phyloP scores from a whole-genome alignment of 64 coral and sea anemone species.

The Montipora foliosa region DNA sequence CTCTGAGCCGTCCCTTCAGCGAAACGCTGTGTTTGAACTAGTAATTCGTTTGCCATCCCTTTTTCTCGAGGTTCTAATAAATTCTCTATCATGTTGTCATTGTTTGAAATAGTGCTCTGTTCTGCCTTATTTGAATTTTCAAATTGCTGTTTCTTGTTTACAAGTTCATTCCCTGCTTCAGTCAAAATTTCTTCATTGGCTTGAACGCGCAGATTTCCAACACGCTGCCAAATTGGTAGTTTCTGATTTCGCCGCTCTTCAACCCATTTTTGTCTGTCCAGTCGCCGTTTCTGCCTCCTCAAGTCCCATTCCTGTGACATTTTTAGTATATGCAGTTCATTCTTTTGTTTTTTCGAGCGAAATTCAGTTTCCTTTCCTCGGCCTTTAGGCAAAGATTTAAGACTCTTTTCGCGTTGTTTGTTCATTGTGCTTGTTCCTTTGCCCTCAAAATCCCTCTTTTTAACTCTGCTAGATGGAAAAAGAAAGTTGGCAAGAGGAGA shows the following conservation, averaged over 20 bases:
- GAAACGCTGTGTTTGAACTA: background rate
- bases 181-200: conserved; percentile 60
- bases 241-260: conserved; percentile 87
- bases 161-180: conserved; percentile 22
- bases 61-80: background rate
- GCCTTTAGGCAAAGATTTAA: background rate
- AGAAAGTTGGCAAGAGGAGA: conserved; percentile 11
- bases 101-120: background rate
- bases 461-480: background rate
- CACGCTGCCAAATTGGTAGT: conserved; percentile 80
- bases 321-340: conserved; percentile 93
- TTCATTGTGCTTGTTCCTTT: background rate
- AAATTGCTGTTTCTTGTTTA: conserved; percentile 44
- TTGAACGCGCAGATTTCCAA: conserved; percentile 83
- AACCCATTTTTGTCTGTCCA: conserved; percentile 92
- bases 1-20: background rate
- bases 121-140: conserved; percentile 48
- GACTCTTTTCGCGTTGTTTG: background rate
- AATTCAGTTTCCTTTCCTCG: conserved; percentile 35
- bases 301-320: conserved; percentile 95
- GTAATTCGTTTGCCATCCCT: too few species aligned
- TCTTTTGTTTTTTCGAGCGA: conserved; percentile 90
- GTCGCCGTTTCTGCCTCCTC: conserved; percentile 79
- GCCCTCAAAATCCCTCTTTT: background rate
- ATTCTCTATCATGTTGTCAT: background rate